A percentile compares a stretch with the other conserved stretches of the same genome.
These are phyloP conservation scores for Thaumetopoea pityocampa DNA, from an alignment of 1,140 invertebrate genomes.

Conservation along the genomic window DNA sequence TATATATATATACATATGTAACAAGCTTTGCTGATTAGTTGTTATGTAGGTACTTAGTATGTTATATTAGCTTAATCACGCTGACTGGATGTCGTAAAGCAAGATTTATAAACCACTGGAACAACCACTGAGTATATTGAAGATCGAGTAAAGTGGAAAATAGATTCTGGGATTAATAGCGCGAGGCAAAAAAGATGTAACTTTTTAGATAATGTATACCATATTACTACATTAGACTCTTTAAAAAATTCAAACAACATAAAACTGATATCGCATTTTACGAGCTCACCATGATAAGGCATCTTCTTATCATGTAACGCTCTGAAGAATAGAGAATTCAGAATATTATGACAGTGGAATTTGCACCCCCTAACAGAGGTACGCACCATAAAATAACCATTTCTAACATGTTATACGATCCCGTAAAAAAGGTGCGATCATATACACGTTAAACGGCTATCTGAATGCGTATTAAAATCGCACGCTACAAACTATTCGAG, in stretches of 20 bases:
- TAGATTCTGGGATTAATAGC: too few species aligned
- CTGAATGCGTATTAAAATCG: constrained; percentile 70
- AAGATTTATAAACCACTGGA: too few species aligned
- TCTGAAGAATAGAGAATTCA: constrained; percentile 50
- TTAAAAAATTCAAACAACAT: constrained; percentile 5
- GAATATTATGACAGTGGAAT: constrained; percentile 67
- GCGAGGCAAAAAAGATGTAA: too few species aligned
- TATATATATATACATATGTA: too few species aligned
- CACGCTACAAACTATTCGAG: constrained; percentile 63
- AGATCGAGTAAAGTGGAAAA: too few species aligned
- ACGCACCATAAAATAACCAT: constrained; percentile 71
- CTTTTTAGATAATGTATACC: too few species aligned
- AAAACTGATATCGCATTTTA: constrained; percentile 28
- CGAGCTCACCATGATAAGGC: constrained; percentile 23
- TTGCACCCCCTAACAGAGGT: constrained; percentile 41
- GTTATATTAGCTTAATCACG: too few species aligned
- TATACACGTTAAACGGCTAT: constrained; percentile 65
- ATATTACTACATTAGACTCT: not conserved
- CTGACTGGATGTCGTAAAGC: too few species aligned
- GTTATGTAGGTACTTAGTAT: too few species aligned
- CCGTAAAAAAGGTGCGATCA: constrained; percentile 53
- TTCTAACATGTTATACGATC: constrained; percentile 62
- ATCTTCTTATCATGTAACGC: constrained; percentile 38
- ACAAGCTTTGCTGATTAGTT: too few species aligned
- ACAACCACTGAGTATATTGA: too few species aligned